Conservation (phyloP, 2,797 vertebrate species). For the Sebastes paucispinis region DNA sequence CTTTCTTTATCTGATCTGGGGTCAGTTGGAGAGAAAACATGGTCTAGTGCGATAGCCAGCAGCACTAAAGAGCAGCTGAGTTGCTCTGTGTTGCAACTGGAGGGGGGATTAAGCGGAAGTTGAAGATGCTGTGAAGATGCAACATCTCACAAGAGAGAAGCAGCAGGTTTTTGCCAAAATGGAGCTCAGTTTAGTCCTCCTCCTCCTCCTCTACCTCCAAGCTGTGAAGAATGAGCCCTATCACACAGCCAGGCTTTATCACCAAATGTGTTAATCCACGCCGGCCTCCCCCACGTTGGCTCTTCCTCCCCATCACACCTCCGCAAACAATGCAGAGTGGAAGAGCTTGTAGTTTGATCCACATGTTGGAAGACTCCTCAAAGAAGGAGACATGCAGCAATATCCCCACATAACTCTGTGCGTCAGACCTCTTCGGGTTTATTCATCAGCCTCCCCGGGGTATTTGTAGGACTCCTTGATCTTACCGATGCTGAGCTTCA, state of each 20-base stretch:
- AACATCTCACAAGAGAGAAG: not conserved
- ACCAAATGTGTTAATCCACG: constrained; percentile 31
- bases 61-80: not conserved
- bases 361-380: not conserved
- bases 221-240: constrained; percentile 9
- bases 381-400: not conserved
- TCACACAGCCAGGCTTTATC: constrained; percentile 12
- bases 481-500: not conserved
- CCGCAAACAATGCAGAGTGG: not conserved
- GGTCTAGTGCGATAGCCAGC: not conserved
- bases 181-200: constrained; percentile 15
- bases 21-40: not conserved
- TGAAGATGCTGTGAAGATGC: constrained; percentile 6
- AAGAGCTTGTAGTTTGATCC: not conserved
- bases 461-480: not conserved
- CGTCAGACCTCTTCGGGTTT: not conserved
- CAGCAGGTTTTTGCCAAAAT: constrained; percentile 19
- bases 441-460: not conserved
- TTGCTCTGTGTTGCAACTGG: not conserved
- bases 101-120: not conserved
- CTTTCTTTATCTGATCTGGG: not conserved
- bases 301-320: constrained; percentile 14
- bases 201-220: constrained; percentile 14
- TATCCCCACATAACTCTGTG: not conserved
- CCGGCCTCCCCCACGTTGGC: constrained; percentile 33